These are phyloP conservation scores for Galbula dea DNA, from an alignment of 2,113 vertebrate species.

Conservation along the genomic window DNA sequence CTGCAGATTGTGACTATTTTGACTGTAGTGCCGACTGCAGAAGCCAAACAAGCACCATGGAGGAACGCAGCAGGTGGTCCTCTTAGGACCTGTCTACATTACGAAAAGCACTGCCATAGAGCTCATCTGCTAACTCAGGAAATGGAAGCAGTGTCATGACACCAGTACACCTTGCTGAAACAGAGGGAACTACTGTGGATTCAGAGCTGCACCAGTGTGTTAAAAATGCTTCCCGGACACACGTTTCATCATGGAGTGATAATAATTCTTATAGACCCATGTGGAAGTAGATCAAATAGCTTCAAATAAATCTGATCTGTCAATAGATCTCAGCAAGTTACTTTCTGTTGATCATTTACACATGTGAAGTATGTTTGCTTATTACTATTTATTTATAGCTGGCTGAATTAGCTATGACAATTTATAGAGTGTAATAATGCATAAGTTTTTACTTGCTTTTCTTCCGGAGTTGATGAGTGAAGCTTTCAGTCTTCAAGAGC, in stretches of 20 bases:
- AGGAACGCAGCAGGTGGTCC: background rate
- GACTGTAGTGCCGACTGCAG: background rate
- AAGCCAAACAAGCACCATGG: background rate
- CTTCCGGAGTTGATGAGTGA: background rate
- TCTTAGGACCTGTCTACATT: background rate
- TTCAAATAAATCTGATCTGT: background rate
- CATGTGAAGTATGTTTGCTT: background rate
- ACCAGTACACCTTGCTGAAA: background rate
- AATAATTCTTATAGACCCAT: background rate
- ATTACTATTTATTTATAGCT: background rate
- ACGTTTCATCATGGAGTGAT: background rate
- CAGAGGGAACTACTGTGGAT: background rate
- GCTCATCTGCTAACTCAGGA: background rate
- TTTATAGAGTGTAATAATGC: accelerated
- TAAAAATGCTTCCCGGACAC: background rate
- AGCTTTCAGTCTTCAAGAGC: background rate
- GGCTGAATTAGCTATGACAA: background rate
- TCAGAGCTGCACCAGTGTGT: background rate
- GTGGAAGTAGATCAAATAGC: background rate
- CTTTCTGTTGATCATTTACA: background rate
- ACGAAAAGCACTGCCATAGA: background rate
- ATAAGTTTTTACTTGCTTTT: background rate
- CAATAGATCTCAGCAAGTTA: background rate
- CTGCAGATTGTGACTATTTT: background rate
- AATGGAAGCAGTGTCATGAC: background rate